Base-by-base conservation (phyloP, 2,888 invertebrate species). In the Leptinotarsa haldemani region DNA sequence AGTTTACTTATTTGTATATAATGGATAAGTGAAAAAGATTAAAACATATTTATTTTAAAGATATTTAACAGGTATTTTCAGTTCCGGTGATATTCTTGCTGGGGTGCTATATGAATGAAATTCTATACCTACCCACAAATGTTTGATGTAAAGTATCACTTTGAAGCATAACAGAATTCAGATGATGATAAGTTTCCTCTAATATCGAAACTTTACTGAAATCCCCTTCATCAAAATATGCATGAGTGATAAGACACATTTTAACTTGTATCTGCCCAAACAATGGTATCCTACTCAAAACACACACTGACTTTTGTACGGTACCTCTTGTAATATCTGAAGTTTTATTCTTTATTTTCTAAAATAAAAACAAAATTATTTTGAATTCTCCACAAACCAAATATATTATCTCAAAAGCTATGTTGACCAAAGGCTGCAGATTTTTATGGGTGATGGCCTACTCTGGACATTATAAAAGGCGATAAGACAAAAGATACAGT, bases 231-330 rank as follows among this genome's bases (percentile, higher is more conserved):
- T 97, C 93, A 87, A 99, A 99, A 89, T 98, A 99, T 0, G 98
- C 98, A 85, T 97, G 94, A 0, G 99, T 99, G 75, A 99, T 98
- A 12, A 99, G 90, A 78, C 97, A 94, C 90, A 99, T 92, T 89
- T 99, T 99, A 78, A 97, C 95, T 85, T 97, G 96, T 74, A 97
- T 94, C 72, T 97, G 94, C 0, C 99, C 99, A 89, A 96, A 99
- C 15, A 99, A 90, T 4, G 99, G 99, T 78, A 94, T 90, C 74
- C 92, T 92, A 83, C 97, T 96, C 73, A 99, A 89, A 20, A 99
- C 96, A 89, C 98, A 98, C 0, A 99, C 98, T 83, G 97, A 97
- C 87, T 99, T 99, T 89, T 99, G 99, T 18, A 99, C 98, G 4
- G 98, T 97, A 83, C 97, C 97, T 81, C 99, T 91, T 0, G 99